Base-by-base conservation (phyloP, 64 coral and sea anemone genomes). In the Porites australiensis region DNA sequence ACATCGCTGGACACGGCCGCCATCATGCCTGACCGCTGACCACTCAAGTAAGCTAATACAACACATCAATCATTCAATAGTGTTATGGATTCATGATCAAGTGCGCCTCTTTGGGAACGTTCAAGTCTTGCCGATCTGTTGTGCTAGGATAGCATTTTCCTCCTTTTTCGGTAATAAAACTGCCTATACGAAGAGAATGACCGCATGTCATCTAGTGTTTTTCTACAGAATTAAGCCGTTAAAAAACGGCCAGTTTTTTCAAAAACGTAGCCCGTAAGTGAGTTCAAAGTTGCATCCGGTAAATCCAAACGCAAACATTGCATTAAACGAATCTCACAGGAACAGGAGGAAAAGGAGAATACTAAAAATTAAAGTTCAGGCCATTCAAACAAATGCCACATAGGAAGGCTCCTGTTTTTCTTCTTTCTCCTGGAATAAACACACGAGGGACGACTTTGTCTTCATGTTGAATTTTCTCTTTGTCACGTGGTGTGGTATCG, bases 341-440 rank as follows among this genome's bases (percentile, higher is more conserved):
- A n/a, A n/a, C n/a, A n/a, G n/a, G n/a, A n/a, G n/a, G 16, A 68
- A 68, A 68, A 68, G 64, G 64, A 68, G 64, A 68, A 68, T 68
- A 68, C 15, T 68, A 68, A 68, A 68, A 68, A 68, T 14, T 68
- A 14, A 14, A 68, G 6, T 19, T 20, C 64, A 68, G 64, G 15
- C n/a, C n/a, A n/a, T n/a, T n/a, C n/a, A n/a, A n/a, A n/a, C n/a
- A n/a, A n/a, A n/a, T n/a, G n/a, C n/a, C 64, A 20, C 64, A 14
- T 20, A 68, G 64, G 64, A 68, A 20, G 2, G 64, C 64, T 18
- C 22, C 64, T 19, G 64, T 68, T 68, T 68, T 68, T 68, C 64
- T 68, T 68, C 8, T 68, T 68, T 68, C 64, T 68, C n/a, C n/a
- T n/a, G n/a, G n/a, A n/a, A n/a, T n/a, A n/a, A n/a, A n/a, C n/a